These are phyloP conservation scores for chimpanzee (Pan troglodytes) DNA, from an alignment of 2,113 vertebrate species.

Conservation along the genomic window NHGRI_mPanTro3-v2.1_pri NC_072401.2:73931001-73931500, in stretches of 20 bases:
- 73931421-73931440: neutral
- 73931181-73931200: neutral
- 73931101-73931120: neutral
- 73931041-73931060: neutral
- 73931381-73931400: neutral
- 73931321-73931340: neutral
- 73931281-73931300: neutral
- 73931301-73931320: neutral
- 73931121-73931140: neutral
- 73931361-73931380: neutral
- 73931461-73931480: neutral
- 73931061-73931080: neutral
- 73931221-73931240: neutral
- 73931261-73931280: neutral
- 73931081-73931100: neutral
- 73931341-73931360: neutral
- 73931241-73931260: neutral
- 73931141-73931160: neutral
- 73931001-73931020: neutral
- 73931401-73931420: neutral
- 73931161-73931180: neutral
- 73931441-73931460: neutral
- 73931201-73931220: neutral
- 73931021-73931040: neutral
- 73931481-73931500: neutral